Evolutionary conservation across 2,888 invertebrate species (phyloP).

Genomic region (Antheraea yamamai): DNA sequence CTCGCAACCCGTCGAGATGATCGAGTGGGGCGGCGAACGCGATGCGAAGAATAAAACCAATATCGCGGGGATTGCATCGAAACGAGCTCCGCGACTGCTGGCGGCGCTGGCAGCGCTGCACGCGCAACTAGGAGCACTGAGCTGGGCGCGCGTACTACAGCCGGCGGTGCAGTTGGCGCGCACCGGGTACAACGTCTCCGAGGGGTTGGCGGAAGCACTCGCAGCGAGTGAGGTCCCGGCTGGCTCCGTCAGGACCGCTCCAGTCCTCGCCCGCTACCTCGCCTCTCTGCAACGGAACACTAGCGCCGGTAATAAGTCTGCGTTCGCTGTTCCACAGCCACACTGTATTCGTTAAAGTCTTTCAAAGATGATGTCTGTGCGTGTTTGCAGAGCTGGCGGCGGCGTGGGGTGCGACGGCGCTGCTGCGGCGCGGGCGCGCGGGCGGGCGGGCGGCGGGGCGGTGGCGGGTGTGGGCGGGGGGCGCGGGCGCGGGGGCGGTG

Average conservation of each 20-base stretch:
- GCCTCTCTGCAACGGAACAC: conserved; percentile 73
- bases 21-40: conserved; percentile 61
- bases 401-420: conserved; percentile 30
- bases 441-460: conserved; percentile 31
- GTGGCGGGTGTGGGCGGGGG: conserved; percentile 54
- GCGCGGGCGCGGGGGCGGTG: conserved; percentile 42
- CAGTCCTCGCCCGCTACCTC: conserved; percentile 79
- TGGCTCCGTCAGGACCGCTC: conserved; percentile 68
- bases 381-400: conserved; percentile 36
- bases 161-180: conserved; percentile 60
- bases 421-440: conserved; percentile 24
- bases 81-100: conserved; percentile 42
- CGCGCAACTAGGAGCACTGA: conserved; percentile 52
- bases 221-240: conserved; percentile 42
- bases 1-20: conserved; percentile 64
- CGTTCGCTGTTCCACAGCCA: too few species aligned
- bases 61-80: conserved; percentile 9
- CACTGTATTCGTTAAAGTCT: too few species aligned
- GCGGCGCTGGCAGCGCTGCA: conserved; percentile 63
- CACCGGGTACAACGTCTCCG: conserved; percentile 49
- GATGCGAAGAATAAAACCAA: conserved; percentile 6
- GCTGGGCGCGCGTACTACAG: conserved; percentile 59
- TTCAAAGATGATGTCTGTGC: neutral
- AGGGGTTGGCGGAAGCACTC: conserved; percentile 45
- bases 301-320: conserved; percentile 49